Evolutionary conservation across 1,140 invertebrate species (phyloP).

Genomic region (Cataglyphis hispanica): DNA sequence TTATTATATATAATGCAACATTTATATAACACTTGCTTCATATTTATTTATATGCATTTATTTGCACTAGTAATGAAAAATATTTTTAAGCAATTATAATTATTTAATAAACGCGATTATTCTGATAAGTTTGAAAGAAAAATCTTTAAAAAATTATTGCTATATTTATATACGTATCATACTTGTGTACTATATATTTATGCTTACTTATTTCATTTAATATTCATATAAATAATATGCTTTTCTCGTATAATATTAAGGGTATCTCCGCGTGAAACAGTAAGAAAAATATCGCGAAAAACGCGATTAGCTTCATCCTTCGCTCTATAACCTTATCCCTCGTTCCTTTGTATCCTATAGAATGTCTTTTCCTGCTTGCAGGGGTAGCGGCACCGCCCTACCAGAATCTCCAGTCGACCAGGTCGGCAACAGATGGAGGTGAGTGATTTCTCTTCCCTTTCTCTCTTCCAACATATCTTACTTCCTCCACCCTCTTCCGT

Average conservation of each 20-base stretch:
- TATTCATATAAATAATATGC: not conserved
- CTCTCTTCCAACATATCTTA: slow-evolving; percentile 16
- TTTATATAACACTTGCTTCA: no score
- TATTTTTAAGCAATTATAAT: not conserved
- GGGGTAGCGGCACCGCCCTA: slow-evolving; percentile 85
- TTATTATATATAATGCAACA: no score
- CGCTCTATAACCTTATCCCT: slow-evolving; percentile 16
- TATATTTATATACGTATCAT: not conserved
- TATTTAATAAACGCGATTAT: not conserved
- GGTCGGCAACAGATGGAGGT: slow-evolving; percentile 87
- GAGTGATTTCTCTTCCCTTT: slow-evolving; percentile 81
- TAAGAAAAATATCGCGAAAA: not conserved
- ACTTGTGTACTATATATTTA: not conserved
- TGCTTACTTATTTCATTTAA: not conserved
- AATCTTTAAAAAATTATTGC: not conserved
- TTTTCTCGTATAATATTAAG: not conserved
- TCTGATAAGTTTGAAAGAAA: not conserved
- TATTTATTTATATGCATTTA: no score
- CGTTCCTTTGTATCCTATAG: slow-evolving; percentile 81
- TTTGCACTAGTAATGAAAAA: not conserved
- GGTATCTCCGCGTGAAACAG: not conserved
- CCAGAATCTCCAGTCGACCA: slow-evolving; percentile 85
- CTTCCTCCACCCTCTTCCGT: not conserved
- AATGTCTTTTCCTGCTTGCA: slow-evolving; percentile 85
- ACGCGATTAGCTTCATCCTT: slow-evolving; percentile 16